A percentile compares a stretch with the other conserved stretches of the same genome.
Conservation (phyloP, 2,113 vertebrate species). For the Formicarius rufipectus region DNA sequence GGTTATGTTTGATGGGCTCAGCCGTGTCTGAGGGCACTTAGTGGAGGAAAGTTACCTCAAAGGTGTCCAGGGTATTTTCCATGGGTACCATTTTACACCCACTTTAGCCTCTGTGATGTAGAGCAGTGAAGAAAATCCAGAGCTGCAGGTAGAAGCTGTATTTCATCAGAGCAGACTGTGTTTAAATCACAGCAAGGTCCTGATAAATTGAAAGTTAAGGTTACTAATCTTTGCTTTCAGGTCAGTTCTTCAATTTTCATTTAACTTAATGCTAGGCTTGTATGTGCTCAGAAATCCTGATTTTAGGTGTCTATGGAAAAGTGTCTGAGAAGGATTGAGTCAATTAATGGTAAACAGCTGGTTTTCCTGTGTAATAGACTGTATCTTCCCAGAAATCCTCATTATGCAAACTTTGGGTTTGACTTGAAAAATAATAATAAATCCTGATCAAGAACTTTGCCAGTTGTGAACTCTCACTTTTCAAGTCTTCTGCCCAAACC, state of each 20-base stretch:
- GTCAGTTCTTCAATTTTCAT: conserved; percentile 43
- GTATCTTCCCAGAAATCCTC: not conserved
- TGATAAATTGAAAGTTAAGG: conserved; percentile 43
- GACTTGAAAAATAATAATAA: not conserved
- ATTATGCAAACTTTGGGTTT: not conserved
- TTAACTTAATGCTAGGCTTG: not conserved
- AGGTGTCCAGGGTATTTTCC: not conserved
- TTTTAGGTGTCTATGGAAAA: not conserved
- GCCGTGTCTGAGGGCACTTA: not conserved
- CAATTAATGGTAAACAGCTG: not conserved
- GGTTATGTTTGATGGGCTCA: not conserved
- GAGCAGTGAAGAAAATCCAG: not conserved
- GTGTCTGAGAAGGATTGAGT: not conserved
- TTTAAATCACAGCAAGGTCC: not conserved
- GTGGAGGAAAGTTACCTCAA: not conserved
- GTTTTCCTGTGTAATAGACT: not conserved
- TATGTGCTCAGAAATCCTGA: conserved; percentile 19
- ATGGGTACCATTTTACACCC: not conserved
- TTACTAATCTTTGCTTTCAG: conserved; percentile 30
- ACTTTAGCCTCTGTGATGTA: not conserved
- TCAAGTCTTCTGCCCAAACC: not conserved
- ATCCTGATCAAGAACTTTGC: not conserved
- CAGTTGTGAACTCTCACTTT: not conserved
- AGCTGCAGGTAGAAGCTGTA: not conserved
- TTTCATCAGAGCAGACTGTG: not conserved